Conservation (phyloP, 2,113 vertebrate genomes). For the Phaethornis superciliosus region DNA sequence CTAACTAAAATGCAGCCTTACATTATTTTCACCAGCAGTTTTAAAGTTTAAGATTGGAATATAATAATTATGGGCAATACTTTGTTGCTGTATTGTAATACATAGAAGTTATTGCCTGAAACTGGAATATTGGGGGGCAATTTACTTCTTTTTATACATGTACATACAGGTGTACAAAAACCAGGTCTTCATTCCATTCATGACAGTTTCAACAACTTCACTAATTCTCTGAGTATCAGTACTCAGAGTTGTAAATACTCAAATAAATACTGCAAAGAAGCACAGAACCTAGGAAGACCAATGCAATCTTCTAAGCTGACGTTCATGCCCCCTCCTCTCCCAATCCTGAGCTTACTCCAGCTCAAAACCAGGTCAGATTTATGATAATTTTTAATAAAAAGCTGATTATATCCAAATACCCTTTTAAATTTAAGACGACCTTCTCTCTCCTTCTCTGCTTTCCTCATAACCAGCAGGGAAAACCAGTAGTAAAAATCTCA, state of each 20-base stretch:
- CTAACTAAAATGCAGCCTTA: neutral
- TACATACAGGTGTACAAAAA: neutral
- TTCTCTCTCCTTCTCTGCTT: neutral
- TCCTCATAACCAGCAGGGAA: neutral
- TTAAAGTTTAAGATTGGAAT: neutral
- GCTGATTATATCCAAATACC: neutral
- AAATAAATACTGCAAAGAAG: neutral
- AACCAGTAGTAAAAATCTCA: neutral
- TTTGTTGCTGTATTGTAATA: neutral
- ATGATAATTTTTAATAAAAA: constrained; percentile 24
- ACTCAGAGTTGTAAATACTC: neutral
- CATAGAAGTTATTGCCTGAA: neutral
- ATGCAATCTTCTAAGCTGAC: neutral
- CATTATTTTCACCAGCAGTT: neutral
- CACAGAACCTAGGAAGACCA: neutral
- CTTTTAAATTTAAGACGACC: neutral
- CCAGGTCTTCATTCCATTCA: neutral
- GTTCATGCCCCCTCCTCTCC: neutral
- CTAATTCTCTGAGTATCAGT: neutral
- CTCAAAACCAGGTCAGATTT: neutral
- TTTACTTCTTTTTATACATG: neutral
- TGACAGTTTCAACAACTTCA: neutral
- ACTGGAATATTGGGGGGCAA: neutral
- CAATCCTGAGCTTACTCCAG: neutral
- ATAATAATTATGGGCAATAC: neutral